Conservation (phyloP, 2,888 invertebrate species). For the Clistopyga incitator region DNA sequence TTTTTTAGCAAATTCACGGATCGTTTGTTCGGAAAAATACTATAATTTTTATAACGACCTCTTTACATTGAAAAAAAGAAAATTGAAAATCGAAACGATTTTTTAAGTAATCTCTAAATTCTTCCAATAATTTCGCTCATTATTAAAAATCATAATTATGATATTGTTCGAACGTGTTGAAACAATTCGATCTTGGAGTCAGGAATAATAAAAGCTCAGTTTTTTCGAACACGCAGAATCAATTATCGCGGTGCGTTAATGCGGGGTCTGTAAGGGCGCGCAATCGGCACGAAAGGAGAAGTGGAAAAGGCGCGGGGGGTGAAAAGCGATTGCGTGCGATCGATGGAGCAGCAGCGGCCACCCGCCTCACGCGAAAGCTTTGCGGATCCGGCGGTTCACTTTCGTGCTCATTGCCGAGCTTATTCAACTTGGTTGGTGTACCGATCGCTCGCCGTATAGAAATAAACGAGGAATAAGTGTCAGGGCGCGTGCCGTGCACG, state of each 20-base stretch:
- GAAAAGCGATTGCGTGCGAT: slow-evolving; percentile 58
- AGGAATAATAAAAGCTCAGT: not conserved
- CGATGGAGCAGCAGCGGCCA: slow-evolving; percentile 6
- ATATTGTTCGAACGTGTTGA: not conserved
- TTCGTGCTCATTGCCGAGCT: slow-evolving; percentile 13
- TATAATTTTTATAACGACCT: no score
- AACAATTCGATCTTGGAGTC: not conserved
- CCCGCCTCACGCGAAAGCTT: slow-evolving; percentile 51
- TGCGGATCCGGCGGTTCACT: slow-evolving; percentile 44
- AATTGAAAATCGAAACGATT: no score
- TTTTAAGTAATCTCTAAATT: no score
- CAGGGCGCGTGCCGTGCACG: slow-evolving; percentile 25
- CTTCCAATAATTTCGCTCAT: not conserved
- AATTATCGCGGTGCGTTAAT: slow-evolving; percentile 51
- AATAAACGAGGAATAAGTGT: slow-evolving; percentile 36
- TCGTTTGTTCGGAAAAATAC: no score
- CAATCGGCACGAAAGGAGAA: slow-evolving; percentile 33
- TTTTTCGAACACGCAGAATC: slow-evolving; percentile 10
- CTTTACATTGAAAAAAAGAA: no score
- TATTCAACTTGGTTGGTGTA: slow-evolving; percentile 1
- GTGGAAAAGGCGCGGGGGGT: slow-evolving; percentile 32
- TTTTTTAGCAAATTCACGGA: no score
- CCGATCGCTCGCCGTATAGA: slow-evolving; percentile 4
- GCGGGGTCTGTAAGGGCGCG: slow-evolving; percentile 18
- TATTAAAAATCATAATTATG: not conserved